Evolutionary conservation across 2,113 vertebrate species (phyloP), one percentile per base, ranked within the genome.

Genomic region (Bufo bufo): DNA sequence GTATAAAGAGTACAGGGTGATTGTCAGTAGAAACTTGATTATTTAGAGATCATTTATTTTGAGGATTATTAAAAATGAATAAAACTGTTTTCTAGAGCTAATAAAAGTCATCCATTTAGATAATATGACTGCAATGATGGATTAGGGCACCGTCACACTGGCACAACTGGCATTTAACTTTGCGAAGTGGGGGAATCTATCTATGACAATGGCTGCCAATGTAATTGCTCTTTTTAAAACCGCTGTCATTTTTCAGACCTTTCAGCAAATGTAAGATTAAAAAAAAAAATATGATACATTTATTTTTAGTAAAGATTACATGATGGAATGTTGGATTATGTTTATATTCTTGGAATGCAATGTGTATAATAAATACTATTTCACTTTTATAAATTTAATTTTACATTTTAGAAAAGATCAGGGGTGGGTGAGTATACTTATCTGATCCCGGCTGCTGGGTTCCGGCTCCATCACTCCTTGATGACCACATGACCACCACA

Each of bases 21-120:
- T 82, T 85, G 3, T 0, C 59, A 84, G 89, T 86, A 59, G 65
- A 89, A 90, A 79, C 7, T n/a, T 0, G 0, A 12, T 85, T 33
- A 77, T 85, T 78, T 45, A 88, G 71, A 85, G 0, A 79, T 75
- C 45, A 69, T 59, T 71, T 87, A 75, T 50, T 75, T 87, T 6
- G 61, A 52, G 79, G n/a, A 75, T n/a, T 58, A 49, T 87, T 87
- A 63, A 82, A 75, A 61, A 82, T 52, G 43, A 49, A 87, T 82
- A 72, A 16, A 58, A 58, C 17, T 3, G 9, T 63, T 54, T 19
- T 61, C 65, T 47, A 8, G n/a, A 52, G 72, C 45, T 75, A 50
- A 75, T 50, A 74, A 74, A 75, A 77, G 12, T 85, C 6, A 77
- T 85, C 9, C 12, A 17, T 13, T 85, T 4, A 77, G 6, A 75